phyloP scores from a whole-genome alignment of 2,888 invertebrate genomes.

The Pollenia griseotomentosa region DNA sequence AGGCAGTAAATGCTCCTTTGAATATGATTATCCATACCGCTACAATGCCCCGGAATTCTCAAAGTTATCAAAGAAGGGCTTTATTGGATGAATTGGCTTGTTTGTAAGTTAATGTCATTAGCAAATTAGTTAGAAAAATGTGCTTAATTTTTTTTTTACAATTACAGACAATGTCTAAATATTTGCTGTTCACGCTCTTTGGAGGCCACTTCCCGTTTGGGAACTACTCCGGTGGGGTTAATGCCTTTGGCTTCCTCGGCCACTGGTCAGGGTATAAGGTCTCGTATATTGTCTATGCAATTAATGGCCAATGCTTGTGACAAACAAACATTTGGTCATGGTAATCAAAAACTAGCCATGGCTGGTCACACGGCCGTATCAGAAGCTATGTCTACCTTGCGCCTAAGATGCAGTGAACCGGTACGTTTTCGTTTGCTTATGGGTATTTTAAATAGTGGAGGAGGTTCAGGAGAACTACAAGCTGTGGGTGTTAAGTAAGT shows the following conservation, averaged over 20 bases:
- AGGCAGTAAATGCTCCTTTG: conserved; percentile 86
- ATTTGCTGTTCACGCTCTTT: conserved; percentile 91
- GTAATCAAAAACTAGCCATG: conserved; percentile 85
- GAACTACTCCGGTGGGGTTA: conserved; percentile 91
- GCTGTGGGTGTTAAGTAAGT: conserved; percentile 89
- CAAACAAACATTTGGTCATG: conserved; percentile 82
- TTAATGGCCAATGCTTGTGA: conserved; percentile 93
- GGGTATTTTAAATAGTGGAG: conserved; percentile 93
- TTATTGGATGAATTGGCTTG: conserved; percentile 95
- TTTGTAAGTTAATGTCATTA: conserved; percentile 85
- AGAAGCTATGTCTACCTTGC: conserved; percentile 94
- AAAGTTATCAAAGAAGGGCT: conserved; percentile 89
- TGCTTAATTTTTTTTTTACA: neutral
- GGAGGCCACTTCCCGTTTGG: conserved; percentile 91
- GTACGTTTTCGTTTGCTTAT: conserved; percentile 95
- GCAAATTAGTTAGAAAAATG: neutral
- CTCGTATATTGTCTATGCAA: conserved; percentile 93
- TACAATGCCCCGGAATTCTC: conserved; percentile 86
- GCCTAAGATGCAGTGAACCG: conserved; percentile 95
- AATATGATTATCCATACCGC: conserved; percentile 78
- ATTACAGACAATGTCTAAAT: conserved; percentile 90
- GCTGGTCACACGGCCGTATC: conserved; percentile 94
- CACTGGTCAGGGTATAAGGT: conserved; percentile 94
- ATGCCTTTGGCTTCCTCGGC: conserved; percentile 94
- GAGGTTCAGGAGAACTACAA: conserved; percentile 90